Base-by-base conservation (phyloP, 1,140 invertebrate species). In the Eumaeus atala region DNA sequence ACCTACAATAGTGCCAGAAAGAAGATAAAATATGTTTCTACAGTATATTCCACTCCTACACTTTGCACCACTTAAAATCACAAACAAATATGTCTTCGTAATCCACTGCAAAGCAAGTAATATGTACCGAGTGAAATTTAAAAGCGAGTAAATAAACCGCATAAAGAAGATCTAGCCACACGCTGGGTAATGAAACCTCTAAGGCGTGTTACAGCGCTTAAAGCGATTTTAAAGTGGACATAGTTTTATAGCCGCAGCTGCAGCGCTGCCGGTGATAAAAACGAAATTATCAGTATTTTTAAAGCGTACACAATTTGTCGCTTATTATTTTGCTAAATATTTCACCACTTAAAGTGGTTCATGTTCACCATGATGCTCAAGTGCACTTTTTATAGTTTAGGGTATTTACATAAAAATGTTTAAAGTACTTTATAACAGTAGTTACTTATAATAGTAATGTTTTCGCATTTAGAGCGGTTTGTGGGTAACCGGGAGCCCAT, bases 71-170 rank as follows among this genome's bases (percentile, higher is more conserved):
- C 21, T 28, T 28, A 28, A 28, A 28, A 28, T 28, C 21, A 28
- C 21, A 28, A 28, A 28, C 21, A 28, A 28, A 28, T 28, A 28
- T 16, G n/a, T 44, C 38, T 40, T 14, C 38, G 14, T 10, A 37
- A 40, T 14, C 40, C 40, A 44, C 16, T 44, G 17, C 16, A 16
- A 16, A 16, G 38, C 14, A 0, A 14, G 38, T n/a, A n/a, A n/a
- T n/a, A n/a, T n/a, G n/a, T n/a, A n/a, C 6, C 21, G 17, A 44
- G 40, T 44, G 40, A 44, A 44, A 44, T 44, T 44, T 44, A 44
- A 44, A 8, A 9, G 21, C 2, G 21, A 28, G 14, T 14, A 44
- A 44, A 44, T 44, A 44, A 44, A 44, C 21, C 21, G 21, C 21
- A 28, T 28, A 28, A 28, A 28, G 21, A 28, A 28, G 21, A 28